phyloP scores from a whole-genome alignment of 35 echinoderm and acorn worm species.

The Acanthaster planci region DNA sequence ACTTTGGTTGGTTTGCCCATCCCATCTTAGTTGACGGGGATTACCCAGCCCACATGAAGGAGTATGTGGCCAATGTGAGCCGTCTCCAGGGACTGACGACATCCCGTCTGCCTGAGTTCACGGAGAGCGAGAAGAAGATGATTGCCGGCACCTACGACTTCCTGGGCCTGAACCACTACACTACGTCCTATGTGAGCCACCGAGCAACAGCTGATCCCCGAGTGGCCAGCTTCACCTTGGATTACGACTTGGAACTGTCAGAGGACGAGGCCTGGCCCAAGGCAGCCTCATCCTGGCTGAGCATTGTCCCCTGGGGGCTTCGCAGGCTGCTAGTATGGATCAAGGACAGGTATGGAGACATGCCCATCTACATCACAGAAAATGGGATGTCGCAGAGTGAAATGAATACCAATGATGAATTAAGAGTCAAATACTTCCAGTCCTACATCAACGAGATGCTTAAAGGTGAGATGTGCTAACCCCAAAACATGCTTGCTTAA shows the following conservation, averaged over 20 bases:
- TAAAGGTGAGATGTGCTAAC: slow-evolving; percentile 61
- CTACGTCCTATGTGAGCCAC: slow-evolving; percentile 43
- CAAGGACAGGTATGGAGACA: slow-evolving; percentile 76
- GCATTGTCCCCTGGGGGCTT: slow-evolving; percentile 85
- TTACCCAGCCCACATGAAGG: slow-evolving; percentile 66
- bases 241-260: slow-evolving; percentile 44
- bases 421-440: slow-evolving; percentile 66
- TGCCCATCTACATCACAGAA: slow-evolving; percentile 89
- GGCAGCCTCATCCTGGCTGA: slow-evolving; percentile 59
- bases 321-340: slow-evolving; percentile 68
- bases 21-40: slow-evolving; percentile 82
- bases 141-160: slow-evolving; percentile 73
- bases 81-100: slow-evolving; percentile 15
- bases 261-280: slow-evolving; percentile 52
- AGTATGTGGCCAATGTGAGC: slow-evolving; percentile 54
- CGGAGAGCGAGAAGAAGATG: slow-evolving; percentile 54
- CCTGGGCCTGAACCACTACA: slow-evolving; percentile 85
- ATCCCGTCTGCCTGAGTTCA: slow-evolving; percentile 75
- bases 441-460: slow-evolving; percentile 90
- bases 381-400: slow-evolving; percentile 86
- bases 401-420: slow-evolving; percentile 60
- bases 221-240: slow-evolving; percentile 52
- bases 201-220: slow-evolving; percentile 15
- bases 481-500: too few relatives aligned
- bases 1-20: slow-evolving; percentile 74